These are phyloP conservation scores for Enteromius thamalakanensis DNA, from an alignment of 2,797 vertebrate species.

Conservation along the genomic window DNA sequence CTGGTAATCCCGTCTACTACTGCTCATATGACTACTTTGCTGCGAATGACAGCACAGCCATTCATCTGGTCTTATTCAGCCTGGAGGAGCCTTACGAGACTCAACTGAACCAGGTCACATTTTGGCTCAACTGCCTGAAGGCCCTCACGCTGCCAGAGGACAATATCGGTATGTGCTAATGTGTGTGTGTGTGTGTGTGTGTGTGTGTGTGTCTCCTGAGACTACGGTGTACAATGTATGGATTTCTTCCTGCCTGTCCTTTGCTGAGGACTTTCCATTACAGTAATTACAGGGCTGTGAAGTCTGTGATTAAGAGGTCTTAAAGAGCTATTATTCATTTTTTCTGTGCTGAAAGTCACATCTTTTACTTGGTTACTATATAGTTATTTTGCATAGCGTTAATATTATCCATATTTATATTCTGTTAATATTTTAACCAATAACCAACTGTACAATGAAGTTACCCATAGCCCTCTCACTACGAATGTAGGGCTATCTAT, in stretches of 20 bases:
- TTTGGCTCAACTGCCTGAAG: conserved; percentile 96
- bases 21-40: conserved; percentile 97
- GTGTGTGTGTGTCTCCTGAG: conserved; percentile 5
- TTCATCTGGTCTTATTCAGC: conserved; percentile 93
- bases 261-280: conserved; percentile 17
- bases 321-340: neutral
- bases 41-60: conserved; percentile 87
- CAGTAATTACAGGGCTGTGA: conserved; percentile 21
- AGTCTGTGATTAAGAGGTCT: conserved; percentile 21
- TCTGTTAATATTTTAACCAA: neutral
- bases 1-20: conserved; percentile 94
- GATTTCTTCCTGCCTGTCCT: neutral
- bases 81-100: conserved; percentile 96
- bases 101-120: conserved; percentile 94
- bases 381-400: neutral
- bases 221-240: neutral
- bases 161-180: conserved; percentile 80
- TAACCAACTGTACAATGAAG: neutral
- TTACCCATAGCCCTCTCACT: neutral
- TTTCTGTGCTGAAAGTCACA: neutral
- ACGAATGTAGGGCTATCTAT: neutral
- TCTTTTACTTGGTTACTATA: neutral
- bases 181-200: too few relatives aligned
- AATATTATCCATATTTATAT: neutral
- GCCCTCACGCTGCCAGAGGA: conserved; percentile 88